phyloP scores from a whole-genome alignment of 2,797 vertebrate genomes.

The Brotula barbata region DNA sequence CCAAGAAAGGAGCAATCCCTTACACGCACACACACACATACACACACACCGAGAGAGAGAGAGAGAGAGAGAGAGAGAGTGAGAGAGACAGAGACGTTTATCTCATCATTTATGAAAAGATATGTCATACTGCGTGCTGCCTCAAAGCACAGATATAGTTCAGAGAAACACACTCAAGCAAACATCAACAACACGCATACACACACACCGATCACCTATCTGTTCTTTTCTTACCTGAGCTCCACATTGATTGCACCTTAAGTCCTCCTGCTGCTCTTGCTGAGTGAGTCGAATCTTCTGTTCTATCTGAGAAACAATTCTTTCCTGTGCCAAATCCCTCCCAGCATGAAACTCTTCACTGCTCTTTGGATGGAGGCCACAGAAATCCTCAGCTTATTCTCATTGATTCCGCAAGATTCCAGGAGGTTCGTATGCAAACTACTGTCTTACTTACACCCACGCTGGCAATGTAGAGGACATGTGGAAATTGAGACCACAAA shows the following conservation, averaged over 20 bases:
- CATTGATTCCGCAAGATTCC: constrained; percentile 40
- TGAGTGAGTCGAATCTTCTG: constrained; percentile 38
- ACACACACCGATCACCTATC: neutral
- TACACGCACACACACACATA: constrained; percentile 2
- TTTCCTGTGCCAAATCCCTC: constrained; percentile 49
- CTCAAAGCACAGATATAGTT: neutral
- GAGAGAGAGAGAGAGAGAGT: too few relatives aligned
- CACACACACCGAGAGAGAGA: neutral
- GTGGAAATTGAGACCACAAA: constrained; percentile 49
- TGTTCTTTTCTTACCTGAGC: constrained; percentile 74
- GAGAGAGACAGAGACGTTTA: too few relatives aligned
- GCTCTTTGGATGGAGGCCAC: constrained; percentile 20
- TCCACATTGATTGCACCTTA: constrained; percentile 77
- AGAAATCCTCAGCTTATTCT: constrained; percentile 38
- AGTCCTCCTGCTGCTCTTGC: constrained; percentile 38
- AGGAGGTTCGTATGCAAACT: constrained; percentile 20
- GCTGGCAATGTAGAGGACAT: constrained; percentile 46
- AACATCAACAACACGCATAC: too few relatives aligned
- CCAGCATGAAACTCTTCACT: constrained; percentile 42
- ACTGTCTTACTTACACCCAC: constrained; percentile 30
- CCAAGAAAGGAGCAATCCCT: constrained; percentile 5
- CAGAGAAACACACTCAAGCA: neutral
- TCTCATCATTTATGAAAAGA: neutral
- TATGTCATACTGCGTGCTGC: neutral
- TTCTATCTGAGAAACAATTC: constrained; percentile 34